phyloP scores from a whole-genome alignment of 2,113 vertebrate species.

The Eurystomus gularis region DNA sequence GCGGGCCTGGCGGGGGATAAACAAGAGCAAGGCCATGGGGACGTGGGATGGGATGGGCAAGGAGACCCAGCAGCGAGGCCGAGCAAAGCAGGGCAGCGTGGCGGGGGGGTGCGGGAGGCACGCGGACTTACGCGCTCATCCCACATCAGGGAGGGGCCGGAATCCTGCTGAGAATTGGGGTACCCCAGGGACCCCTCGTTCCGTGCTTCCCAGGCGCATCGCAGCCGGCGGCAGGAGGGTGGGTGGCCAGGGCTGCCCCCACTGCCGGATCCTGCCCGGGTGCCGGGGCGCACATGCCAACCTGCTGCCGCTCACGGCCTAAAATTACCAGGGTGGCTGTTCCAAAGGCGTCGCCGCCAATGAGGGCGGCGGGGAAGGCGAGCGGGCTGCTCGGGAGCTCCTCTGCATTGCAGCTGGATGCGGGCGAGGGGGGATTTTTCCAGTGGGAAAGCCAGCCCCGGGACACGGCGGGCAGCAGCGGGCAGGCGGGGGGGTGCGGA shows the following conservation, averaged over 20 bases:
- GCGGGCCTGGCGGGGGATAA: neutral
- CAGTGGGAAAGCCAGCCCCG: neutral
- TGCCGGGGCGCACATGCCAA: neutral
- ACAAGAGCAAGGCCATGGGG: neutral
- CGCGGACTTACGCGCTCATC: neutral
- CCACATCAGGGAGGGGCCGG: neutral
- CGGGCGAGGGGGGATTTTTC: neutral
- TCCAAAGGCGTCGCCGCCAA: neutral
- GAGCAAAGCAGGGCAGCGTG: neutral
- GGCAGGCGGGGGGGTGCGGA: neutral
- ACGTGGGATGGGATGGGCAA: neutral
- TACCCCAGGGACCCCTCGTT: neutral
- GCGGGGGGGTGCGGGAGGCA: neutral
- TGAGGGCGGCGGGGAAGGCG: neutral
- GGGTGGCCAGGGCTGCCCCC: neutral
- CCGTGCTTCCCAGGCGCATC: neutral
- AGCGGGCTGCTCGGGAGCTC: neutral
- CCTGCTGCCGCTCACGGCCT: neutral
- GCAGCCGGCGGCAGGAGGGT: neutral
- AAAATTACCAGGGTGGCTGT: neutral
- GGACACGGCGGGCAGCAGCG: neutral
- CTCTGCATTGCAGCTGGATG: slow-evolving; percentile 58
- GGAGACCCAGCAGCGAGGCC: neutral
- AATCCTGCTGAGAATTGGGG: neutral
- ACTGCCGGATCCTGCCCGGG: neutral